Percentiles rank a stretch among this genome's conserved stretches.
Evolutionary conservation across 1,140 invertebrate genomes (phyloP).

Genomic region (Acyrthosiphon pisum): DNA sequence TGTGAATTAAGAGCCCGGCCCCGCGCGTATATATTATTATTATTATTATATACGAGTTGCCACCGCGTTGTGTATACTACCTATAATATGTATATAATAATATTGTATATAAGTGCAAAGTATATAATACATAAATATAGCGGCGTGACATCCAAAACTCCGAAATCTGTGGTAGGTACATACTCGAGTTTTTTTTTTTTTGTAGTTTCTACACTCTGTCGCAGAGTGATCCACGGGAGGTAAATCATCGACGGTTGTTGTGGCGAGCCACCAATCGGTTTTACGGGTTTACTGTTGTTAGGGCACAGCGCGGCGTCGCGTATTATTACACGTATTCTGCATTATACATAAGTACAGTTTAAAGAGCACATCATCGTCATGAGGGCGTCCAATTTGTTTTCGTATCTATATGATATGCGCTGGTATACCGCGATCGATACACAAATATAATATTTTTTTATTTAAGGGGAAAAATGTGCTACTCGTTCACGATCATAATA

Average conservation of each 20-base stretch:
- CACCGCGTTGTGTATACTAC: neutral
- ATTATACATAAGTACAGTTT: neutral
- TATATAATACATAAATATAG: neutral
- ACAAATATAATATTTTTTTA: neutral
- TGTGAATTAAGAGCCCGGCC: constrained; percentile 38
- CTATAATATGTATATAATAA: neutral
- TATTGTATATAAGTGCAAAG: too few species aligned
- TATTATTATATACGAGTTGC: neutral
- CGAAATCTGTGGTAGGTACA: neutral
- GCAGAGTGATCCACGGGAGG: constrained; percentile 18
- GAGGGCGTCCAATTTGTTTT: neutral
- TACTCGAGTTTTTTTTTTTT: constrained; percentile 19
- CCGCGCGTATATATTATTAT: neutral
- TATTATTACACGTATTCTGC: neutral
- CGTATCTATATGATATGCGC: neutral
- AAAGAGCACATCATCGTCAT: neutral
- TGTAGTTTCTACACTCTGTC: neutral
- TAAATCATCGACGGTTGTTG: constrained; percentile 38
- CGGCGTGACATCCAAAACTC: constrained; percentile 15
- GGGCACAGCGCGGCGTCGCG: neutral
- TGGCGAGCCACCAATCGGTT: neutral
- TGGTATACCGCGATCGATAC: neutral
- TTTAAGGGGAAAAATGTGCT: neutral
- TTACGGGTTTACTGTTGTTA: neutral
- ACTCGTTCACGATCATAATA: neutral